Evolutionary conservation across 2,797 vertebrate genomes (phyloP), one percentile per base, ranked within the genome.

Genomic region (Coregonus suidteri): DNA sequence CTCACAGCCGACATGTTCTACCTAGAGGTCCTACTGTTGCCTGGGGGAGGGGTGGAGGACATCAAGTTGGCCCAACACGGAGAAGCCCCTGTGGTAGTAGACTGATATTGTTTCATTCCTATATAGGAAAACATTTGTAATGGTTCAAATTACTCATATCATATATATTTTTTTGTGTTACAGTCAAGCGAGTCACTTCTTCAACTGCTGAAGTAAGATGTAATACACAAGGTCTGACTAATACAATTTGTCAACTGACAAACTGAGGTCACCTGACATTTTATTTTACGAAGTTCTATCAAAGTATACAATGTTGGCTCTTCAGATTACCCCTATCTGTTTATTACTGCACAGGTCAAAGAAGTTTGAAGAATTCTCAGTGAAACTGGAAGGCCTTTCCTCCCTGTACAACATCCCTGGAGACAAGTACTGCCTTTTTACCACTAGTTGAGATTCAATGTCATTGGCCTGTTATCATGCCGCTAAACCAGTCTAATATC

Each of bases 1-100:
- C 92, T 97, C 88, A 95, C 95, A 0, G 95, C 95, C 0, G 94
- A 95, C 81, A 81, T 96, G 81, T 97, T 98, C 89, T 97, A 96
- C 82, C 70, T 97, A 86, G 96, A 98, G 91, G 92, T 96, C 84
- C 81, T 95, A 64, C 53, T 97, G 90, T 84, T 94, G 85, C 89
- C 85, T 0, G 88, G 91, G 64, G 96, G 95, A 1, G 78, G 80
- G 7, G 94, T 95, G 82, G 75, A 85, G 54, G 93, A 94, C 71
- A 94, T 96, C 1, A 97, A 95, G 83, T 77, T 97, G 87, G 95
- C 95, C 77, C 91, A 92, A 6, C 92, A 95, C 6, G 94, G 94
- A 82, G 92, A 93, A 82, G 66, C 86, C 68, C 95, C 94, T n/a
- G 82, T 87, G 91, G 96, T 97, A 94, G 92, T 84, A 51, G 76